Percentiles rank a stretch among this genome's conserved stretches.
These are phyloP conservation scores for Caenorhabditis auriculariae DNA, from an alignment of 2,888 invertebrate species.

Conservation along the genomic window DNA sequence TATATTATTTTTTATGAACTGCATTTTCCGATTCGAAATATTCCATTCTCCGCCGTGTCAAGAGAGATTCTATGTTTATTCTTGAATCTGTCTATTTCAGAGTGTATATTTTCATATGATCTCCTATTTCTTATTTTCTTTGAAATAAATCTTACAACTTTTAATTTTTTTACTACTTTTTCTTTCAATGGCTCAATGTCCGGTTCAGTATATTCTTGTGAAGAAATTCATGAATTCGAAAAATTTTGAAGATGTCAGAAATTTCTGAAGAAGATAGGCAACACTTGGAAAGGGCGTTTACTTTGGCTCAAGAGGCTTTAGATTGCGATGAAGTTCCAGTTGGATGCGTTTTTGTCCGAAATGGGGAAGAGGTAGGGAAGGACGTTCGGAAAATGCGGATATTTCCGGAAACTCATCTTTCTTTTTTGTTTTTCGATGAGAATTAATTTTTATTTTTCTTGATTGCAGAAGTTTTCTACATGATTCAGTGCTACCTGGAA, in stretches of 20 bases:
- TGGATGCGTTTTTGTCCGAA: slow-evolving; percentile 81
- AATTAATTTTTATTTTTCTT: not conserved
- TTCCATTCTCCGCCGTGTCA: too few species aligned
- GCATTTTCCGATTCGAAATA: too few species aligned
- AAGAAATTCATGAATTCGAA: not conserved
- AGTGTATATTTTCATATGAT: too few species aligned
- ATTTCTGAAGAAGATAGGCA: not conserved
- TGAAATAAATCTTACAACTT: too few species aligned
- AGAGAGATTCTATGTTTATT: too few species aligned
- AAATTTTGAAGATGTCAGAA: slow-evolving; percentile 3
- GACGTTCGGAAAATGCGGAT: not conserved
- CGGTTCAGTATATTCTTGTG: not conserved
- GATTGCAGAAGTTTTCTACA: too few species aligned
- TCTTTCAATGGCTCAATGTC: not conserved
- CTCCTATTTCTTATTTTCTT: too few species aligned
- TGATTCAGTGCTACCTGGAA: too few species aligned
- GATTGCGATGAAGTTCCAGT: slow-evolving; percentile 88
- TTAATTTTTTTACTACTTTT: not conserved
- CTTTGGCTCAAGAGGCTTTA: slow-evolving; percentile 77
- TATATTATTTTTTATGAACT: too few species aligned
- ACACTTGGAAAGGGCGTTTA: slow-evolving; percentile 50
- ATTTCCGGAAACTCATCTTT: not conserved
- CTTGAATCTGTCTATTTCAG: too few species aligned
- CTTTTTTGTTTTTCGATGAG: not conserved
- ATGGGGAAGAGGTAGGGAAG: slow-evolving; percentile 34